Percentiles rank a stretch among this genome's conserved stretches.
phyloP scores from a whole-genome alignment of 2,888 invertebrate genomes.

The Caenorhabditis doughertyi region DNA sequence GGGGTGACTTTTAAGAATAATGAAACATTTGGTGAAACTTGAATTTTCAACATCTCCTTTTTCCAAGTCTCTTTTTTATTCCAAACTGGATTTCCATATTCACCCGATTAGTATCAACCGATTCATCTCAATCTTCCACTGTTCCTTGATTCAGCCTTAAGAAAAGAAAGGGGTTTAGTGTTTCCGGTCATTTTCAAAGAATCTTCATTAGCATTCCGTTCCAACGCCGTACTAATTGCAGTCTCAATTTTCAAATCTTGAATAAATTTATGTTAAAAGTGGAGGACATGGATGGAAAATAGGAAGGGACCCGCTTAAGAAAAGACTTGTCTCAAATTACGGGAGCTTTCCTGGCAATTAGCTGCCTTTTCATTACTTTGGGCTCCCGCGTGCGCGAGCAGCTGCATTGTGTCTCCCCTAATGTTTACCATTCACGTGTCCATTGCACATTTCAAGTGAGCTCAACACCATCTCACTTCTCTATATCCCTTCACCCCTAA shows the following conservation, averaged over 20 bases:
- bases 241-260: conserved; percentile 57
- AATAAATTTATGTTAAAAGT: conserved; percentile 38
- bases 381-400: conserved; percentile 47
- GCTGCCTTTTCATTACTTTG: conserved; percentile 58
- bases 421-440: conserved; percentile 67
- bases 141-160: conserved; percentile 18
- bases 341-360: conserved; percentile 58
- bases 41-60: background rate
- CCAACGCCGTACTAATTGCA: conserved; percentile 48
- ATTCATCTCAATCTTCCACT: conserved; percentile 32
- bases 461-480: conserved; percentile 53
- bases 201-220: conserved; percentile 55
- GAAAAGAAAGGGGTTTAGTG: conserved; percentile 26
- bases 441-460: conserved; percentile 61
- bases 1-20: background rate
- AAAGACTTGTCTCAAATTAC: conserved; percentile 56
- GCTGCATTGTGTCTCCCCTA: conserved; percentile 51
- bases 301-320: conserved; percentile 1
- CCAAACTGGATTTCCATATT: conserved; percentile 4
- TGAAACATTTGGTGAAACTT: background rate
- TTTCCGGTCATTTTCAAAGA: conserved; percentile 36
- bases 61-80: background rate
- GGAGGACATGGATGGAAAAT: background rate
- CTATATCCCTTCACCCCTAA: conserved; percentile 44
- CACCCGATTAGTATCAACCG: conserved; percentile 31